Base-by-base conservation (phyloP, 2,888 invertebrate species). In the Tridacna gigas region DNA sequence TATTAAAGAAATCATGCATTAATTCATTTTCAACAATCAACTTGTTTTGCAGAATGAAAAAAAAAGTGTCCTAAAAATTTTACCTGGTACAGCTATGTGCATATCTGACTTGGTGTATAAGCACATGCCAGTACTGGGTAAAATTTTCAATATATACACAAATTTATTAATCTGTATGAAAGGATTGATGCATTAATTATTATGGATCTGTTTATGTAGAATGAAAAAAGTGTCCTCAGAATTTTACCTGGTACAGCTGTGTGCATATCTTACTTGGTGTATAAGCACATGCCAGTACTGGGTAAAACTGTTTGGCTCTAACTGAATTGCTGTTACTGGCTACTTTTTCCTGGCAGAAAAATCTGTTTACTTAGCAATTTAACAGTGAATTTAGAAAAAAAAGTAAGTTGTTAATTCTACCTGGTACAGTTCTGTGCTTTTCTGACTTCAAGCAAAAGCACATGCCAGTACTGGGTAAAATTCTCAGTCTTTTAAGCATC, bases 111-210 rank as follows among this genome's bases (percentile, higher is more conserved):
- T 47, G 0, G 25, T 48, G 60, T 25, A 63, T 79, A 63, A 77
- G 79, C 79, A 79, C 79, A 79, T 79, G 79, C 73, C 80, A 77
- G 84, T 84, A 78, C 80, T 78, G 48, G 78, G 77, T 20, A 15
- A 3, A 56, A 56, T 56, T 56, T 56, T 20, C 2, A 56, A 3
- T 20, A 9, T 20, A 56, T 56, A 56, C 20, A 56, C 56, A 56
- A 37, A 37, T 37, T 37, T 37, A 37, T 37, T 7, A 2, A 2
- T 37, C 37, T 37, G 37, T 37, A 4, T 37, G 3, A 37, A 37
- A 37, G 37, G 37, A 37, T 2, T 37, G 3, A 37, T 37, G 37
- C 7, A 37, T 37, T 37, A 37, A 37, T 37, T 37, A 37, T 37
- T 37, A 37, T 7, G 7, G 2, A 37, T 4, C 37, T 37, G 2